Conservation (phyloP, 2,113 vertebrate species). For the Rhabdornis inornatus region DNA sequence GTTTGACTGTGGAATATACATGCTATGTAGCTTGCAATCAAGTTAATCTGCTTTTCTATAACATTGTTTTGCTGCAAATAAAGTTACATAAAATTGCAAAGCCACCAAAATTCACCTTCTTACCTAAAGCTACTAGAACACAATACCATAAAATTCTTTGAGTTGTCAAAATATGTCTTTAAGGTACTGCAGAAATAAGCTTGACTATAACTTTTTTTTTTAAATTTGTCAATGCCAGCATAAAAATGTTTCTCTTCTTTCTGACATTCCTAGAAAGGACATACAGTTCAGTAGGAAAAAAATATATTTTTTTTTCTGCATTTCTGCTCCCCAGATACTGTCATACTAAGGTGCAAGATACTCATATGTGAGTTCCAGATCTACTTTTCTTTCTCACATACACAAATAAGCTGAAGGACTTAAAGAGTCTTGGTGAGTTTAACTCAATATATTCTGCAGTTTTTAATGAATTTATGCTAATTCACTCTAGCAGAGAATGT, state of each 20-base stretch:
- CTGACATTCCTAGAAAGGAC: not conserved
- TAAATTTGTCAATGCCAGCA: not conserved
- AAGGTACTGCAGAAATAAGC: not conserved
- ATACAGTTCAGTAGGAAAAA: not conserved
- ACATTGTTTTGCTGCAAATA: not conserved
- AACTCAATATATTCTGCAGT: not conserved
- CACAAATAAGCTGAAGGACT: not conserved
- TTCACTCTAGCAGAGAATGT: not conserved
- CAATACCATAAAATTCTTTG: not conserved
- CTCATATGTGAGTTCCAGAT: not conserved
- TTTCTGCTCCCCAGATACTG: not conserved
- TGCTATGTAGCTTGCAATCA: not conserved
- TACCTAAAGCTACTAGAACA: not conserved
- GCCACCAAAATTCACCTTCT: not conserved
- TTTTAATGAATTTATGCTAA: constrained; percentile 38
- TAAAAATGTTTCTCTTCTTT: not conserved
- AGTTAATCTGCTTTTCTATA: not conserved
- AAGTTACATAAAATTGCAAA: not conserved
- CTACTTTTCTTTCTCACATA: not conserved
- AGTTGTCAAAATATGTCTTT: not conserved
- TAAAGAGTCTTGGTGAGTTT: not conserved
- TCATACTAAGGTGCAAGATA: not conserved
- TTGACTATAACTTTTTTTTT: not conserved
- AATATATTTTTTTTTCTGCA: not conserved
- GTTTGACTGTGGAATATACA: not conserved